Evolutionary conservation across 2,797 vertebrate species (phyloP), one percentile per base, ranked within the genome.

Genomic region (Luscinia luscinia): DNA sequence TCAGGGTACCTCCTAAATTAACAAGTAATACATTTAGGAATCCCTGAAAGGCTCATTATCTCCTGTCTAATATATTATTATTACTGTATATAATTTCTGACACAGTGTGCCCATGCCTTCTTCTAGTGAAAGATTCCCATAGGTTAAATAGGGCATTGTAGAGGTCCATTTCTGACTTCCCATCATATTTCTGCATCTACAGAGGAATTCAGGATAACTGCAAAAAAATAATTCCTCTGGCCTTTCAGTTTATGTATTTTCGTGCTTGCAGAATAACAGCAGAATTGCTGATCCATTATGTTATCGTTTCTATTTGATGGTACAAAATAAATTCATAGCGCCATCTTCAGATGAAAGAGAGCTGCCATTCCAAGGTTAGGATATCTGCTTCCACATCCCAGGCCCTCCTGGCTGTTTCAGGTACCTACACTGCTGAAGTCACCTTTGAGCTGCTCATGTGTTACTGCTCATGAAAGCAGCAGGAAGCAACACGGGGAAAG

Each of bases 11-110:
- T 76, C 87, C 81, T 94, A 94, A 96, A 97, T 97, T 96, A 98
- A 90, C 82, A 91, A 97, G 95, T 66, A 91, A 95, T 94, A 86
- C 85, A 84, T 96, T 97, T 97, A 97, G 95, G 63, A 86, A 91
- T 91, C 93, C 73, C 88, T 94, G 81, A 94, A 97, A 96, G 85
- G 76, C 84, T 94, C 93, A 88, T 96, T 95, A 96, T 93, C 84
- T 94, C 87, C 94, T 88, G 86, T 82, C 84, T 92, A 89, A 96
- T 97, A 87, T 86, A 86, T 93, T 87, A 93, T 96, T 95, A 95
- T 74, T 81, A 74, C 24, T 48, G 54, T 67, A 64, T 83, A 30
- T 93, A 80, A 61, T 74, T 96, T 79, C 85, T 73, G 48, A 67
- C 58, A 90, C 32, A 73, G 24, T 87, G 59, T 62, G 23, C 51